Base-by-base conservation (phyloP, 2,797 vertebrate genomes). In the Eptatretus atami region DNA sequence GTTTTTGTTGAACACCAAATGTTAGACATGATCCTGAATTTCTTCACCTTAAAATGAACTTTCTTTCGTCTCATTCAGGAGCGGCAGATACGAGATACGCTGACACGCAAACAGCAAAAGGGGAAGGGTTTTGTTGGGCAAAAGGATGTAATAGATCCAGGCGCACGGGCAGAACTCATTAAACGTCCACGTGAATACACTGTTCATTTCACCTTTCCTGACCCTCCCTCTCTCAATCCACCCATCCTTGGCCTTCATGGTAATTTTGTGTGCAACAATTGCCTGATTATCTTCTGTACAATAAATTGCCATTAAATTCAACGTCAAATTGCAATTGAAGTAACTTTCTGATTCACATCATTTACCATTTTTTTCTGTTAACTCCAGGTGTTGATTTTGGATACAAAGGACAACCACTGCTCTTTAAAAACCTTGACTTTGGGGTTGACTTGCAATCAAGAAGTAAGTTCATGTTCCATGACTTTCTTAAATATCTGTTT, bases 381-480 rank as follows among this genome's bases (percentile, higher is more conserved):
- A 15, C 52, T 65, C n/a, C 72, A 90, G 84, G 74, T 71, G 82
- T 85, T 13, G 81, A 84, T 63, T 90, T 86, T 64, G 55, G 70
- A 61, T 90, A 83, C 1, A 77, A 77, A 1, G 64, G 72, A 11
- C 81, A 83, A 66, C 85, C 85, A 67, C 69, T 71, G 19, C 77
- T 90, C 19, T 88, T 90, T 70, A 83, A 69, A 74, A 85, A 82
- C 6, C 75, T 88, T 67, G 85, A 90, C 68, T 90, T 90, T 72
- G 85, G 85, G 63, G 86, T 90, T 13, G 85, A 86, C 73, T 82
- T 90, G 84, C 84, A 86, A 13, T 83, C 84, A 9, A 77, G 85
- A 71, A 79, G 85, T 90, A 70, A 81, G 82, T 77, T 10, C 57
- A n/a, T 11, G 57, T 44, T 44, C 31, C 2, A 44, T 44, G 31